phyloP scores from a whole-genome alignment of 2,113 vertebrate genomes.

The Melanocharis versteri region DNA sequence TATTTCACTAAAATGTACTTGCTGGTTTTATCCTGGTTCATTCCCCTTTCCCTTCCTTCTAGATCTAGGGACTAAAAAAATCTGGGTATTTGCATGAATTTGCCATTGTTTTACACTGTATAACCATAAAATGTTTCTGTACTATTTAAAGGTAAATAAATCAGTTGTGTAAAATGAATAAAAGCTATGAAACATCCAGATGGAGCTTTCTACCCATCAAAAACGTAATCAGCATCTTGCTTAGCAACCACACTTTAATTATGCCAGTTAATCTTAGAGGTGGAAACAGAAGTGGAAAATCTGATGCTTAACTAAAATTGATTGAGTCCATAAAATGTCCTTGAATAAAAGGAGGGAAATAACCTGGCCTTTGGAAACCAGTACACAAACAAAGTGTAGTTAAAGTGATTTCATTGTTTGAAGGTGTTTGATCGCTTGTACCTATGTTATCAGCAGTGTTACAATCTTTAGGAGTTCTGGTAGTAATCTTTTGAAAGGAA shows the following conservation, averaged over 20 bases:
- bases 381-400: slow-evolving; percentile 1
- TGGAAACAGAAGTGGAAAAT: slow-evolving; percentile 30
- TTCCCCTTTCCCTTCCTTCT: not conserved
- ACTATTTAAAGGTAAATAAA: slow-evolving; percentile 23
- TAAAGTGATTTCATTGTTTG: slow-evolving; percentile 14
- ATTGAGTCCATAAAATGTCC: slow-evolving; percentile 29
- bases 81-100: not conserved
- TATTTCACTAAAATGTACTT: not conserved
- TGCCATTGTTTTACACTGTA: not conserved
- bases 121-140: not conserved
- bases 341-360: slow-evolving; percentile 36
- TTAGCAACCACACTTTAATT: slow-evolving; percentile 57
- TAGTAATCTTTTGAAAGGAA: not conserved
- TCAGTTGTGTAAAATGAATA: not conserved
- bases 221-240: slow-evolving; percentile 52
- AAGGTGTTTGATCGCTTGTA: slow-evolving; percentile 22
- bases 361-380: slow-evolving; percentile 34
- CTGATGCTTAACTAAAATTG: slow-evolving; percentile 50
- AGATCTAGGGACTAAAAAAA: not conserved
- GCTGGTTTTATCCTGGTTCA: not conserved
- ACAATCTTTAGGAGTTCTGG: slow-evolving; percentile 18
- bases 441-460: slow-evolving; percentile 4
- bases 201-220: slow-evolving; percentile 1
- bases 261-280: slow-evolving; percentile 40
- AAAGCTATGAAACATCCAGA: slow-evolving; percentile 15